Evolutionary conservation across 2,113 vertebrate genomes (phyloP), one percentile per base, ranked within the genome.

Genomic region (Onychostoma macrolepis): DNA sequence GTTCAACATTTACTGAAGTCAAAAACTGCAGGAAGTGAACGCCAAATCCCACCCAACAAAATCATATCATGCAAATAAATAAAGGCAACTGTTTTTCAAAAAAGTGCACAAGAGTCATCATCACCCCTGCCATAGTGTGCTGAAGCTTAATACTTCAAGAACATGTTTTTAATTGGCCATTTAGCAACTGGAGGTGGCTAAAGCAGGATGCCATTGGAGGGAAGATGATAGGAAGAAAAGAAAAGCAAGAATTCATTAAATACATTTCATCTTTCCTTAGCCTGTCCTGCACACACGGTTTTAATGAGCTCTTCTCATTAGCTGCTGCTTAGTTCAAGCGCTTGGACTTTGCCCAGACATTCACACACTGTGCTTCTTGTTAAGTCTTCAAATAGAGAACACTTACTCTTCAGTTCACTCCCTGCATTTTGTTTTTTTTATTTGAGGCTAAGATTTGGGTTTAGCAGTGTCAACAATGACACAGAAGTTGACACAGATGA

Each of bases 281-380:
- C 86, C 90, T 71, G 85, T 89, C 78, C 63, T 84, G 85, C 87
- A 80, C 88, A 85, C 90, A 89, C 38, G 53, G 76, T 87, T 91
- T 92, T 93, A 94, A 95, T 93, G 92, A 94, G 91, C 86, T 86
- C 12, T 84, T 89, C 90, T 94, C 91, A 91, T 95, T 93, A 93
- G 88, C 85, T 79, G 38, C 80, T 87, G 76, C 76, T 87, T 83
- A 86, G 88, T 87, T 81, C 48, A 80, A 76, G n/a, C 38, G 72
- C 45, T 84, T 86, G 86, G 71, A 74, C 85, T 53, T 58, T 84
- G 43, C 48, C 6, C 53, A 88, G 36, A 74, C 82, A 58, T 67
- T 53, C 56, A 6, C n/a, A 90, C 87, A 85, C 84, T 87, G 89
- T 81, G 76, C 89, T 88, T 61, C 50, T 48, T 36, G 85, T 82